Evolutionary conservation across 2,888 invertebrate species (phyloP), one percentile per base, ranked within the genome.

Genomic region (Agonopterix arenella): DNA sequence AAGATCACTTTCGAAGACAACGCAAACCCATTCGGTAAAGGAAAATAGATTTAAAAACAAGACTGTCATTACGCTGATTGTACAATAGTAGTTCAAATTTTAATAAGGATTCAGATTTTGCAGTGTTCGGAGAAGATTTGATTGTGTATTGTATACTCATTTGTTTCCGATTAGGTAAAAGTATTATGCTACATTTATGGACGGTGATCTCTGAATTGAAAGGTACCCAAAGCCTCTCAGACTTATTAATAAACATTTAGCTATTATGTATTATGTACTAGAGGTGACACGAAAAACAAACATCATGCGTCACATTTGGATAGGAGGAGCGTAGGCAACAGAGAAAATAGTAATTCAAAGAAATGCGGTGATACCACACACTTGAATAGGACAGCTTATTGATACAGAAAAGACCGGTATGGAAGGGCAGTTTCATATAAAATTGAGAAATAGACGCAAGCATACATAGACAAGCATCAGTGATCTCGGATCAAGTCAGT

Each of bases 1-100:
- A 93, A 91, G 70, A 92, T 94, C 58, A 90, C 90, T 45, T 93
- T 92, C 67, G 90, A 90, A 62, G 90, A 91, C 47, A 91, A 90
- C 70, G 90, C 91, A n/a, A 91, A 84, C 61, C 91, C 91, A 37
- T 89, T 91, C 69, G 82, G 81, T 16, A 81, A 83, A 69, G 78
- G 78, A 57, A 81, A 81, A 63, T 82, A 81, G 52, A 50, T 60
- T 18, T 11, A 40, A 8, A 36, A 36, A 10, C 44, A 50, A 36
- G 42, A 47, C 42, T 40, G 40, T 40, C 28, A 7, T 28, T 28
- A 40, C 40, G n/a, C 40, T 40, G 44, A 48, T n/a, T 37, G 42
- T 43, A 28, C 42, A 47, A 43, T 36, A 36, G 36, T 47, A 47
- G 47, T 47, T 43, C 42, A 47, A 47, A 43, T 41, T 28, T n/a